These are phyloP conservation scores for Ciconia boyciana DNA, from an alignment of 2,113 vertebrate species.

Conservation along the genomic window DNA sequence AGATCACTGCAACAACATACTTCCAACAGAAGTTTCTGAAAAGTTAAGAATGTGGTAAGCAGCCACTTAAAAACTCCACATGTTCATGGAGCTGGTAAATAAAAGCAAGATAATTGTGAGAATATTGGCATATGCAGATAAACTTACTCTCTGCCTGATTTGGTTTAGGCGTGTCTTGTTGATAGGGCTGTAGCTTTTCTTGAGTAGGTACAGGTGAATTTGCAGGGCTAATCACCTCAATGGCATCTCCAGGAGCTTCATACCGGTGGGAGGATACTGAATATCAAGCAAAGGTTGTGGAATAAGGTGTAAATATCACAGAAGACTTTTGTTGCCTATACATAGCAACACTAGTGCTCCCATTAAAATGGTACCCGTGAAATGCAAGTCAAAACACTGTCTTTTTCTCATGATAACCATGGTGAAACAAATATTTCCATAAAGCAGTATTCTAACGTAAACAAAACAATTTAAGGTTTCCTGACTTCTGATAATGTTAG, in stretches of 20 bases:
- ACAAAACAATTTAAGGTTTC: neutral
- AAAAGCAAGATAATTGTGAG: neutral
- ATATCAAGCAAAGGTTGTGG: constrained; percentile 9
- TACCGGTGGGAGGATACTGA: constrained; percentile 93
- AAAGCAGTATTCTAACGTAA: neutral
- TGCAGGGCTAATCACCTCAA: constrained; percentile 96
- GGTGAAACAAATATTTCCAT: neutral
- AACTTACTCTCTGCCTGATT: constrained; percentile 81
- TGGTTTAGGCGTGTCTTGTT: constrained; percentile 74
- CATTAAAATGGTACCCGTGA: neutral
- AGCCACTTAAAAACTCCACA: neutral
- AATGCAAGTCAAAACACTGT: neutral
- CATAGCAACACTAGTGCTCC: neutral
- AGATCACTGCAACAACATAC: neutral
- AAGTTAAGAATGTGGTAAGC: neutral
- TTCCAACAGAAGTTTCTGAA: neutral
- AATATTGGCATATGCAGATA: neutral
- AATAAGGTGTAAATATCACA: neutral
- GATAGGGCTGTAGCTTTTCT: constrained; percentile 82
- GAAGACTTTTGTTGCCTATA: neutral
- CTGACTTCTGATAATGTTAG: neutral
- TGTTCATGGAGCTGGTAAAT: neutral
- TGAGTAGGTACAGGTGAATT: constrained; percentile 87
- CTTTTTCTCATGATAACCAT: neutral
- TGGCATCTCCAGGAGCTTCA: constrained; percentile 86